Evolutionary conservation across 1,140 invertebrate species (phyloP), one percentile per base, ranked within the genome.

Genomic region (Drosophila mayri): DNA sequence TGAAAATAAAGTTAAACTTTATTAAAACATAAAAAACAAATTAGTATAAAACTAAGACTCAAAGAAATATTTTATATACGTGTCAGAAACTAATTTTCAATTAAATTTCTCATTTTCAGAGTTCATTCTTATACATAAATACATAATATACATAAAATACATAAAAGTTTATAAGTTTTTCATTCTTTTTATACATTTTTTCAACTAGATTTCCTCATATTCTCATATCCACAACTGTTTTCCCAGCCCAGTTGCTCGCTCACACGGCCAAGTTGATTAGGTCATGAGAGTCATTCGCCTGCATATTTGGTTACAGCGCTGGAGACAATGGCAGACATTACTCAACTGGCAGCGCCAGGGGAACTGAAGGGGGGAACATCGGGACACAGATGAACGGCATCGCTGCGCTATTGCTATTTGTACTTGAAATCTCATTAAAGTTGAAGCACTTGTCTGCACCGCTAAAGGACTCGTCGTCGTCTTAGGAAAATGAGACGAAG

Each of bases 361-460:
- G 20, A 30, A 18, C 3, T 16, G 35, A 7, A 55, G 4, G 20
- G 7, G 25, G 32, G 32, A 16, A 11, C 32, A 11, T 20, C 3
- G 35, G 52, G 20, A 55, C 52, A 30, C 18, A 46, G 38, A n/a
- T 65, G 70, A 63, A 63, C 64, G 52, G 52, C 73, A 55, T 38
- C 66, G 54, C 72, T 55, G 64, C 47, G 64, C 47, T 66, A 43
- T 73, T 58, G 67, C 68, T 88, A 88, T 90, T 88, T 81, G 85
- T 81, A 90, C 84, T 88, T 84, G 85, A 88, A 90, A 88, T 88
- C 81, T 88, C 80, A 90, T 88, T 88, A 90, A 82, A 88, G 72
- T 90, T 90, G 62, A 88, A 90, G 84, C 77, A 81, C 64, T 88
- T 83, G 79, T 62, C 75, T 83, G 84, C 81, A 79, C 81, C 49